Evolutionary conservation across 2,888 invertebrate species (phyloP).

Genomic region (Trachelus tabidus): DNA sequence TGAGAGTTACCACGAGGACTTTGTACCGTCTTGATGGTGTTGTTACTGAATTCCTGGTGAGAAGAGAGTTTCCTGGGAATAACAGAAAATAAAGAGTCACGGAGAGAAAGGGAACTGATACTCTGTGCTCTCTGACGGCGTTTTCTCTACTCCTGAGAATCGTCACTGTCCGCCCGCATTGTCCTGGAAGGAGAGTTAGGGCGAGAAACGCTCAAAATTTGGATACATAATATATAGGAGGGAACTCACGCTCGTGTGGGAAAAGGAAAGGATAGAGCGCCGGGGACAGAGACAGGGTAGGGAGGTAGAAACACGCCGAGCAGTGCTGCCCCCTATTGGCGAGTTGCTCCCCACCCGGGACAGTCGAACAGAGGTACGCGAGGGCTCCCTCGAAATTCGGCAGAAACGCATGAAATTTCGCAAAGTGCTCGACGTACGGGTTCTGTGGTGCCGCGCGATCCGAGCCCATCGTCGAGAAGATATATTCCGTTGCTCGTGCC

Average conservation of each 20-base stretch:
- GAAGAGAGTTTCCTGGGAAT: background rate
- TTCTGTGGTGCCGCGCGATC: background rate
- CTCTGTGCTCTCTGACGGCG: background rate
- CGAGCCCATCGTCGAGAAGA: background rate
- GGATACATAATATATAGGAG: slow-evolving; percentile 2
- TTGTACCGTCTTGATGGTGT: background rate
- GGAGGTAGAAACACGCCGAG: slow-evolving; percentile 38
- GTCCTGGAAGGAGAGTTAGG: background rate
- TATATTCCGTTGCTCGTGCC: background rate
- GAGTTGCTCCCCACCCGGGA: slow-evolving; percentile 49
- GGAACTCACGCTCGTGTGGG: slow-evolving; percentile 2
- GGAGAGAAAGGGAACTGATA: background rate
- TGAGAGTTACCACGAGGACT: background rate
- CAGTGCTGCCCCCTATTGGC: slow-evolving; percentile 55
- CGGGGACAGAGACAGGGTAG: slow-evolving; percentile 15
- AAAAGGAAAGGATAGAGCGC: slow-evolving; percentile 16
- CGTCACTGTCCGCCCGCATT: background rate
- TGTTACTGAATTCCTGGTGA: background rate
- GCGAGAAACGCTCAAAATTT: slow-evolving; percentile 1
- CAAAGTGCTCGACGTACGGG: slow-evolving; percentile 11
- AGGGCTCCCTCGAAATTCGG: slow-evolving; percentile 18
- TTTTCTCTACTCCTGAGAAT: background rate
- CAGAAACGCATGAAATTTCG: slow-evolving; percentile 25
- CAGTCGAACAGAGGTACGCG: slow-evolving; percentile 46
- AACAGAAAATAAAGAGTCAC: background rate